Conservation (phyloP, 92 coral and sea anemone species). For the Galaxea fascicularis region DNA sequence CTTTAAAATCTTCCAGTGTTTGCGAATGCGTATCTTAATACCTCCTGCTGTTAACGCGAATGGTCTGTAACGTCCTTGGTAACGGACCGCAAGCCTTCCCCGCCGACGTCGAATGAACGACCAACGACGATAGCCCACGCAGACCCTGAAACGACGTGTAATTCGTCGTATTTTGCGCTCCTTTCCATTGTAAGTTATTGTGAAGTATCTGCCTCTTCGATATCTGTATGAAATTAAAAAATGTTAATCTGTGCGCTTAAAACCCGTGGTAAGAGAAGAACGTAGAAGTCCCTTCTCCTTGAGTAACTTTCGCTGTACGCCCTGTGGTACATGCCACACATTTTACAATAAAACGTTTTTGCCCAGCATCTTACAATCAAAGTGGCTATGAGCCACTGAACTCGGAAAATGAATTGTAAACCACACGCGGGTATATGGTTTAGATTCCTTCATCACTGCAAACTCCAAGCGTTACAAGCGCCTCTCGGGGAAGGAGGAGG, state of each 20-base stretch:
- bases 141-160: constrained; percentile 26
- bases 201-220: constrained; percentile 23
- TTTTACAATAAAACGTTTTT: no score
- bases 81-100: constrained; percentile 22
- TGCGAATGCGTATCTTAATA: not conserved
- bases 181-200: constrained; percentile 18
- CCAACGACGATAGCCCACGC: constrained; percentile 22
- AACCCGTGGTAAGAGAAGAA: not conserved
- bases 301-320: no score
- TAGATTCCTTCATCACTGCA: no score
- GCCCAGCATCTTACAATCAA: no score
- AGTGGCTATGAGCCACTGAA: no score
- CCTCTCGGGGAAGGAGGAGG: no score
- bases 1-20: not conserved
- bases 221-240: constrained; percentile 18
- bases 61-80: constrained; percentile 9
- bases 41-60: constrained; percentile 20
- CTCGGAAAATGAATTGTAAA: no score
- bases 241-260: not conserved
- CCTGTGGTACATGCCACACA: no score
- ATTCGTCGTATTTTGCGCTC: constrained; percentile 29
- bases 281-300: not conserved
- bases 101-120: not conserved
- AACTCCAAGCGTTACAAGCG: no score
- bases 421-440: no score